Evolutionary conservation across 2,113 vertebrate genomes (phyloP).

Genomic region (Corythornis cristatus): DNA sequence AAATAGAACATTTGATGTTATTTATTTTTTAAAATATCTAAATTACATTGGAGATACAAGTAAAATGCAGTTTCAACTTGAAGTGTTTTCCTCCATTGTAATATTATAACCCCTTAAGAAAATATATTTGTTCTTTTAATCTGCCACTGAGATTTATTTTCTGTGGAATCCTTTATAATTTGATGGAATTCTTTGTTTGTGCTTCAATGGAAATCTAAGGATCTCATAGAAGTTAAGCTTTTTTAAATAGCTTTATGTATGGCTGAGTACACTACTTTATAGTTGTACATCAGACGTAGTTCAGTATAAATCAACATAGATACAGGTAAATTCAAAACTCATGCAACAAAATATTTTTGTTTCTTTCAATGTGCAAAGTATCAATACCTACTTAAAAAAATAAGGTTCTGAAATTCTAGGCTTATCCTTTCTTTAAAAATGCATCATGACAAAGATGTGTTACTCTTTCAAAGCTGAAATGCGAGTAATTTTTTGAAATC

Average conservation of each 20-base stretch:
- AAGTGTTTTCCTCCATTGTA: fast-evolving
- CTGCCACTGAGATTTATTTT: background rate
- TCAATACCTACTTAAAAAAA: background rate
- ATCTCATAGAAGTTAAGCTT: background rate
- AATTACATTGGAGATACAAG: background rate
- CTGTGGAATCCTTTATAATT: background rate
- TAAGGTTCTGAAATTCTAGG: background rate
- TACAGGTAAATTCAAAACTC: background rate
- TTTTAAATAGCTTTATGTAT: background rate
- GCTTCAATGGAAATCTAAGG: background rate
- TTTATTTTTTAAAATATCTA: background rate
- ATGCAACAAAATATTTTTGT: background rate
- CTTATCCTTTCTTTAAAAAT: background rate
- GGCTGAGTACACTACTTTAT: background rate
- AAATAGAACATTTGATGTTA: background rate
- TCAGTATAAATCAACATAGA: background rate
- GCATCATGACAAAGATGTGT: fast-evolving
- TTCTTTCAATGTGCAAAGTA: background rate
- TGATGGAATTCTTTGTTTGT: background rate
- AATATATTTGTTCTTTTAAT: background rate
- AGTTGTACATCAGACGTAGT: background rate
- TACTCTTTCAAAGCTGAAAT: conserved; percentile 5
- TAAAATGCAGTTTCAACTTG: background rate
- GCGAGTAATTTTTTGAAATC: background rate
- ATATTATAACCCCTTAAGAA: background rate